Base-by-base conservation (phyloP, 2,888 invertebrate species). In the Leptinotarsa rubiginosa region DNA sequence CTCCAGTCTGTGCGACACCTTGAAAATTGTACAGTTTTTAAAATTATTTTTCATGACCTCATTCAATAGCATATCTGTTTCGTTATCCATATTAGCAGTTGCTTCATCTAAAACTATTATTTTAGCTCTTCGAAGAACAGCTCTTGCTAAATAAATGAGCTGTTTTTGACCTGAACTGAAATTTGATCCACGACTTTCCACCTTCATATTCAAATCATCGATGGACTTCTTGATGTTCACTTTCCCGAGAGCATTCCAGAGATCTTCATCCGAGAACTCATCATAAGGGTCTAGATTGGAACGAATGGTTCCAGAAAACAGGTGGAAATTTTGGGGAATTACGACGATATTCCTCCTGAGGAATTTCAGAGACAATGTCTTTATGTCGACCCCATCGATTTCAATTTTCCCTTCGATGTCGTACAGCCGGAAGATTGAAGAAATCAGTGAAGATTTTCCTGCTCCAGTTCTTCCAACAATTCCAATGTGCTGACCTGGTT, bases 231-330 rank as follows among this genome's bases (percentile, higher is more conserved):
- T 95, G 59, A 96, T 84, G 81, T 94, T 92, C 13, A 79, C 75
- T 71, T 72, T 94, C 78, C 95, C 95, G 41, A 97, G 88, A 0
- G 94, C 95, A 75, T 91, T 90, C 96, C 97, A 97, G 1, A 97
- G 87, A 74, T 93, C 90, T n/a, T 91, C 90, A 82, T 97, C 97
- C 0, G 91, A 89, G 84, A 93, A 93, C 82, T 92, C 91, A 74
- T 92, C 91, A 85, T 96, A 95, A 2, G 97, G 97, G 89, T 97
- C 97, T 71, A 97, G 89, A 88, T 97, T 97, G 83, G 93, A 92
- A 2, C 97, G 89, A 88, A 97, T 90, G 7, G 95, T 93, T 64
- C 96, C 97, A 0, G 95, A 93, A 88, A 97, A 96, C 65, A 96
- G 88, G 72, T 95, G 93, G 0, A 96, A 95, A 84, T 95, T 95